Conservation (phyloP, 30 jellyfish, hydroid and myxozoan genomes). For the Hydractinia symbiolongicarpus region DNA sequence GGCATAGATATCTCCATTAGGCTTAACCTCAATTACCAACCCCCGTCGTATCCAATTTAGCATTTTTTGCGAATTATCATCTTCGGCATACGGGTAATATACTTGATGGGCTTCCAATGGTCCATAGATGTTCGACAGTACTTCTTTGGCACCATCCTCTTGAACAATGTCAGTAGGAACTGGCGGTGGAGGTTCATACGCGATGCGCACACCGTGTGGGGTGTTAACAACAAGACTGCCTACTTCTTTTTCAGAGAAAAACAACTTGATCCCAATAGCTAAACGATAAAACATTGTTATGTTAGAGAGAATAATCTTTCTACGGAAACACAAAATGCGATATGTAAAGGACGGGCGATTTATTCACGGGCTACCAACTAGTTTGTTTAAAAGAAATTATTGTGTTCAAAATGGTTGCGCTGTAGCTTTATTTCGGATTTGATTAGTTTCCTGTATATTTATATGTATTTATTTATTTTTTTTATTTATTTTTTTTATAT, state of each 20-base stretch:
- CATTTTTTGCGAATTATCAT: conserved; percentile 29
- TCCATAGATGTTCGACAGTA: conserved; percentile 68
- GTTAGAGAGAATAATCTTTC: not conserved
- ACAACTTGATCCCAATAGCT: conserved; percentile 37
- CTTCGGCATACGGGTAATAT: conserved; percentile 72
- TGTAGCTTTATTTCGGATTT: too few relatives aligned
- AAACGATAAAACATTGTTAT: not conserved
- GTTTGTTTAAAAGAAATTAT: too few relatives aligned
- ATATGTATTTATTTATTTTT: too few relatives aligned
- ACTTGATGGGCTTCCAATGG: conserved; percentile 87
- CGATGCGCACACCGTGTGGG: conserved; percentile 65
- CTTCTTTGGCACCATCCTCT: conserved; percentile 47
- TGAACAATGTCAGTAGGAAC: conserved; percentile 63
- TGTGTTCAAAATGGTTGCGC: too few relatives aligned
- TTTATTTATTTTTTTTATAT: too few relatives aligned
- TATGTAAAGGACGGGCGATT: too few relatives aligned
- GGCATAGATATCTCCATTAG: conserved; percentile 66
- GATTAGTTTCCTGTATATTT: too few relatives aligned
- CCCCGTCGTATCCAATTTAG: conserved; percentile 74
- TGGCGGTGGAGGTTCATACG: conserved; percentile 79
- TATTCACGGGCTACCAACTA: too few relatives aligned
- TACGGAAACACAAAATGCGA: too few relatives aligned
- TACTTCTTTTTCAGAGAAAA: conserved; percentile 41
- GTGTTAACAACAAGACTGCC: conserved; percentile 29
- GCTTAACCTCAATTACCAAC: conserved; percentile 52